phyloP scores from a whole-genome alignment of 1,140 invertebrate species.

The Atta colombica region DNA sequence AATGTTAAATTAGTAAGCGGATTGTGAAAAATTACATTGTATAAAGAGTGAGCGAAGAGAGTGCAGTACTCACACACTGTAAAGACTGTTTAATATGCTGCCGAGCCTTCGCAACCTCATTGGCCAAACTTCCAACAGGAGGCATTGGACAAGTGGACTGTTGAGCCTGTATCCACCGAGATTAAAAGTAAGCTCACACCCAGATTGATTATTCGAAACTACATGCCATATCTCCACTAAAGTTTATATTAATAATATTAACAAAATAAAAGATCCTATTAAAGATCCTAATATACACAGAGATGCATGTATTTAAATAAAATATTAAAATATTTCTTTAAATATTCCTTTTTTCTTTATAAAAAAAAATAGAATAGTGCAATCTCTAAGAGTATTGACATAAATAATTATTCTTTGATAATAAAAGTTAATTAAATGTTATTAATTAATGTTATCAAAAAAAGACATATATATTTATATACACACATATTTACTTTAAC shows the following conservation, averaged over 20 bases:
- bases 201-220: conserved; percentile 71
- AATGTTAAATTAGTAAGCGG: conserved; percentile 72
- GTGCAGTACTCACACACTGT: conserved; percentile 87
- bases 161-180: conserved; percentile 83
- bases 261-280: not conserved
- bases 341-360: not conserved
- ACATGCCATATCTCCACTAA: conserved; percentile 71
- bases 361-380: not conserved
- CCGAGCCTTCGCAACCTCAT: conserved; percentile 87
- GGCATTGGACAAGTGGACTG: conserved; percentile 79
- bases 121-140: conserved; percentile 86
- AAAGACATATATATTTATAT: not conserved
- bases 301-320: not conserved
- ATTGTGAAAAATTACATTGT: conserved; percentile 65
- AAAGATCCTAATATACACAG: not conserved
- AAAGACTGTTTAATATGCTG: conserved; percentile 88
- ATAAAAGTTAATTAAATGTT: conserved; percentile 2
- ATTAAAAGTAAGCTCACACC: conserved; percentile 80
- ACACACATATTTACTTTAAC: not conserved
- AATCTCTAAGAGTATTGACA: not conserved
- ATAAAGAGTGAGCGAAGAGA: conserved; percentile 73
- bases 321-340: conserved; percentile 25
- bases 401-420: not conserved
- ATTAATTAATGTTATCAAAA: not conserved
- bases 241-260: conserved; percentile 39